Evolutionary conservation across 1,140 invertebrate genomes (phyloP).

Genomic region (Anadara kagoshimensis): DNA sequence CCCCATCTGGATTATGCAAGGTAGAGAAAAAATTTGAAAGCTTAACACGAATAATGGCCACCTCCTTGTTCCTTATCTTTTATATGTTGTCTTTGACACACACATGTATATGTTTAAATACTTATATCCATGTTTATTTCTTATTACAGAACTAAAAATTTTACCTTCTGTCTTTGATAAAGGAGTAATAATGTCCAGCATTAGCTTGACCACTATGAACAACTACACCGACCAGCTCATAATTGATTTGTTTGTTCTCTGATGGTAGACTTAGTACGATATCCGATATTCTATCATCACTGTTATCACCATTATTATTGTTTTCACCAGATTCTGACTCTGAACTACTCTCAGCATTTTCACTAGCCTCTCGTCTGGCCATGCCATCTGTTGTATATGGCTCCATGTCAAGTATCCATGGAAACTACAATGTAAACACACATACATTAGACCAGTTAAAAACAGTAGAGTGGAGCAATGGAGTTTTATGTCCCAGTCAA

Average conservation of each 20-base stretch:
- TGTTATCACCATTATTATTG: constrained; percentile 15
- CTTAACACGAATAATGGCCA: too few species aligned
- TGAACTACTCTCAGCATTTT: constrained; percentile 41
- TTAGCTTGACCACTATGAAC: constrained; percentile 99
- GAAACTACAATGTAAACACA: constrained; percentile 82
- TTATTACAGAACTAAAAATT: too few species aligned
- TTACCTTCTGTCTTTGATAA: constrained; percentile 79
- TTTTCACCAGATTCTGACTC: constrained; percentile 37
- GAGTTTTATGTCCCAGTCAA: too few species aligned
- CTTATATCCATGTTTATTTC: too few species aligned
- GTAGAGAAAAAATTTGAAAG: too few species aligned
- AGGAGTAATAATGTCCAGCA: constrained; percentile 97
- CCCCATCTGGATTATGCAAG: too few species aligned
- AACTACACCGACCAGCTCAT: constrained; percentile 95
- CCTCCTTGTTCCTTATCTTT: too few species aligned
- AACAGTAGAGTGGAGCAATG: too few species aligned
- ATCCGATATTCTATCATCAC: constrained; percentile 26
- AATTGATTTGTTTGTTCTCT: constrained; percentile 81
- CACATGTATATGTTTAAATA: too few species aligned
- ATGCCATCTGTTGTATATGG: constrained; percentile 97
- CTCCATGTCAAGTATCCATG: constrained; percentile 97
- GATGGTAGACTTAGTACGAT: constrained; percentile 36
- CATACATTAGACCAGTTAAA: too few species aligned
- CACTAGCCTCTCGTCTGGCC: constrained; percentile 75
- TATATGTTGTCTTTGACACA: too few species aligned